Conservation (phyloP, 2,113 vertebrate species). For the Microcebus ravelobensis region DNA sequence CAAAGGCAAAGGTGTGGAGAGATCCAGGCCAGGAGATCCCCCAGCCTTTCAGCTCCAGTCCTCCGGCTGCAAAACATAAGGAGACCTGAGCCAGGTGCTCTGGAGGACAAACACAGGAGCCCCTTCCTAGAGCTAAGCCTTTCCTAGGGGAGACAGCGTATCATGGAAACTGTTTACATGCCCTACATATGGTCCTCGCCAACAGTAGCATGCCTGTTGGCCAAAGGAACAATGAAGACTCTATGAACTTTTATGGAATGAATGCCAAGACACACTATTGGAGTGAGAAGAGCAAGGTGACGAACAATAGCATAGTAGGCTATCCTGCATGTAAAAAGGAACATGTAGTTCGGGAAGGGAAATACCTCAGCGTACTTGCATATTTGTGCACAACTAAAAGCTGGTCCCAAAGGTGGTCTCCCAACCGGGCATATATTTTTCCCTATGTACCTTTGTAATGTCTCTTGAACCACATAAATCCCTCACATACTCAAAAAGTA, state of each 20-base stretch:
- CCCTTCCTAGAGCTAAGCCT: background rate
- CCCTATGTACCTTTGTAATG: background rate
- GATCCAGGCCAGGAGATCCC: background rate
- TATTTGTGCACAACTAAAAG: background rate
- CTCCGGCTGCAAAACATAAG: background rate
- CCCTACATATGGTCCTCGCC: background rate
- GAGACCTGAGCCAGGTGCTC: background rate
- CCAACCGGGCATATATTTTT: background rate
- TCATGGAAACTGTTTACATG: background rate
- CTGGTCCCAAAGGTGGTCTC: background rate
- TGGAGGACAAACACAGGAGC: background rate
- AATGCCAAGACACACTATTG: no score
- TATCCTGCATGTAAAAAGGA: no score
- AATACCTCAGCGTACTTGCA: background rate
- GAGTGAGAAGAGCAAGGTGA: background rate
- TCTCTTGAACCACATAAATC: background rate
- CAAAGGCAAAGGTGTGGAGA: background rate
- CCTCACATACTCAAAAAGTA: background rate
- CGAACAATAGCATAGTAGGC: background rate
- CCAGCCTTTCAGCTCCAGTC: background rate
- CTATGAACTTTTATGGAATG: background rate
- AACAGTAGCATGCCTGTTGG: background rate
- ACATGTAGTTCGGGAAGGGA: background rate
- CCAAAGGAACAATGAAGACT: background rate
- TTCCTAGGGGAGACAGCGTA: no score